phyloP scores from a whole-genome alignment of 2,797 vertebrate genomes.

The Valencia hispanica region DNA sequence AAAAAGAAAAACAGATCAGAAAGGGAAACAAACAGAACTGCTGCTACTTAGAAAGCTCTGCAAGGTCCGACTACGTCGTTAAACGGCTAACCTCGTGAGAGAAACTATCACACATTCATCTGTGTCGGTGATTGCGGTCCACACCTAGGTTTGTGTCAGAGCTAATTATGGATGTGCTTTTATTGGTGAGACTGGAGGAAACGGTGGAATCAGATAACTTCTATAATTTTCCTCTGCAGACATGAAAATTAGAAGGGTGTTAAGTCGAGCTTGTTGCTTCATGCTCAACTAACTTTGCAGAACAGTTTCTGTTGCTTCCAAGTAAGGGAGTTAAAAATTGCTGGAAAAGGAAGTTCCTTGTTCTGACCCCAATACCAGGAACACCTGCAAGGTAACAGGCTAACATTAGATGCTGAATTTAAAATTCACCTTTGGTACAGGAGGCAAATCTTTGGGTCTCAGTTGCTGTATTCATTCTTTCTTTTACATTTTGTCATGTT shows the following conservation, averaged over 20 bases:
- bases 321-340: constrained; percentile 18
- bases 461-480: neutral
- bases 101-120: constrained; percentile 17
- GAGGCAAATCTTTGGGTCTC: neutral
- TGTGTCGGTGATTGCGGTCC: constrained; percentile 26
- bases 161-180: constrained; percentile 26
- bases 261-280: constrained; percentile 25
- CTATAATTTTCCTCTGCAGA: constrained; percentile 3
- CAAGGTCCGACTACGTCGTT: neutral
- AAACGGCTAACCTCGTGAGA: neutral
- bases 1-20: neutral
- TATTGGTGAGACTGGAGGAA: constrained; percentile 15
- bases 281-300: constrained; percentile 13
- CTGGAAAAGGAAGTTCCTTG: neutral
- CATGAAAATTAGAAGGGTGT: constrained; percentile 39
- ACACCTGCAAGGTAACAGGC: neutral
- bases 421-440: neutral
- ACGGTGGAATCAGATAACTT: constrained; percentile 43
- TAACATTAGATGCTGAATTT: neutral
- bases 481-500: neutral
- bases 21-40: neutral
- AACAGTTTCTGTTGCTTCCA: constrained; percentile 20
- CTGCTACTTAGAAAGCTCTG: neutral
- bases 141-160: constrained; percentile 49
- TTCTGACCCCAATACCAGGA: neutral